Conservation (phyloP, 2,113 vertebrate species). For the Sitta europaea region DNA sequence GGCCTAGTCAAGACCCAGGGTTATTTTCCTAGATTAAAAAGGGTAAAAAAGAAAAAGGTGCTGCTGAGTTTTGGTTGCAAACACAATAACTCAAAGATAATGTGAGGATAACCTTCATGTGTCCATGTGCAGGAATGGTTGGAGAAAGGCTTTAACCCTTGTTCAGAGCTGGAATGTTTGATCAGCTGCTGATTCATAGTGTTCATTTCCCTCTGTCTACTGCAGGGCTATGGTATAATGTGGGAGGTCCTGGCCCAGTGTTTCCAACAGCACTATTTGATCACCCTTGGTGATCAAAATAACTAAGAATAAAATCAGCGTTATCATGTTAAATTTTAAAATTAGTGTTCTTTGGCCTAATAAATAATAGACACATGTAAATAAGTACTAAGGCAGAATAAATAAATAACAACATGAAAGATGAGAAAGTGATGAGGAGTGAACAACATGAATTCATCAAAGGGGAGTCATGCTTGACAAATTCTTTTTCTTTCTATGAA, state of each 20-base stretch:
- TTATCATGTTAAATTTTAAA: neutral
- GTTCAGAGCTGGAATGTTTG: neutral
- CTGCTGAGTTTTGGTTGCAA: neutral
- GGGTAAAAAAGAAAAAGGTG: fast-evolving
- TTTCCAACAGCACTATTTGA: neutral
- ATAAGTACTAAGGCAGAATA: neutral
- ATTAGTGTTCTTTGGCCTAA: neutral
- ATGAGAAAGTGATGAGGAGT: neutral
- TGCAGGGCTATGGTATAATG: neutral
- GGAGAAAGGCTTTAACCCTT: neutral
- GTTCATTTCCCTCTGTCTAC: neutral
- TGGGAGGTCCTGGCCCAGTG: neutral
- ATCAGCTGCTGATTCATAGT: neutral
- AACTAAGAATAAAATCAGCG: neutral
- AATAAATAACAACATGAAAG: neutral
- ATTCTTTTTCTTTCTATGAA: neutral
- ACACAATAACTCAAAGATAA: neutral
- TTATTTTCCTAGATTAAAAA: neutral
- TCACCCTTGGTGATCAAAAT: neutral
- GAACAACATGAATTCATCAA: neutral
- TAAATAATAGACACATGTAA: neutral
- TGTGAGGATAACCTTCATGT: neutral
- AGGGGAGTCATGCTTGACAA: neutral
- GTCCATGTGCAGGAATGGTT: neutral
- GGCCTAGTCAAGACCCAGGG: neutral